Percentiles rank a stretch among this genome's conserved stretches.
These are phyloP conservation scores for Catalaphyllia jardinei DNA, from an alignment of 64 coral and sea anemone genomes.

Conservation along the genomic window DNA sequence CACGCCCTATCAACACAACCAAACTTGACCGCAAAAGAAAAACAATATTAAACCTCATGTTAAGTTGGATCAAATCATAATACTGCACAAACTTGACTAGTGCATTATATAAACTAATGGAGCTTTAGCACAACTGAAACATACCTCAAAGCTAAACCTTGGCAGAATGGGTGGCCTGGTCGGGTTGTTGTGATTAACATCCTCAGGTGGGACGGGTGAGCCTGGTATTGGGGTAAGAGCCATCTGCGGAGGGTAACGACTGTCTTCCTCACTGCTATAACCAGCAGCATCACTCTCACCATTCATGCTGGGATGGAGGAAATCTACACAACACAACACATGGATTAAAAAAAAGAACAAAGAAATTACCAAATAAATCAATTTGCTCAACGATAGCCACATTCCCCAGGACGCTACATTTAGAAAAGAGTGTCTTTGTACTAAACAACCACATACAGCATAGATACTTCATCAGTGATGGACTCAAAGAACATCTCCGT, in stretches of 20 bases:
- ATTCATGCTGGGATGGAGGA: constrained; percentile 37
- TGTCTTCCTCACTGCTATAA: constrained; percentile 87
- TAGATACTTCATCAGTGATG: too few species aligned
- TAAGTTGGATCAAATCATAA: too few species aligned
- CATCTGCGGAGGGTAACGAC: constrained; percentile 90
- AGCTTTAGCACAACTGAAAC: background rate
- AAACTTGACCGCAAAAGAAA: too few species aligned
- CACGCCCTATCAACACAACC: too few species aligned
- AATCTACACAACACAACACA: background rate
- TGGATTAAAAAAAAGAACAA: background rate
- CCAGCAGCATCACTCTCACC: constrained; percentile 38
- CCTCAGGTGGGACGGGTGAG: constrained; percentile 63
- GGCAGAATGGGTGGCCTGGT: constrained; percentile 55
- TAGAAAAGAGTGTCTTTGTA: too few species aligned
- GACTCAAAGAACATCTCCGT: too few species aligned
- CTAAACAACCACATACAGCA: too few species aligned
- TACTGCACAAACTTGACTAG: background rate
- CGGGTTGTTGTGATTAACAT: constrained; percentile 24
- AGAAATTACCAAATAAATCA: too few species aligned
- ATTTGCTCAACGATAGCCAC: too few species aligned
- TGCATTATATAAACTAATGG: background rate
- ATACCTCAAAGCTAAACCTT: constrained; percentile 90
- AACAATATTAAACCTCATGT: too few species aligned
- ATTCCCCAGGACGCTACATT: too few species aligned
- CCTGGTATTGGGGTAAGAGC: constrained; percentile 83